Percentiles rank a stretch among this genome's conserved stretches.
Conservation (phyloP, 2,797 vertebrate species). For the Coreius guichenoti region DNA sequence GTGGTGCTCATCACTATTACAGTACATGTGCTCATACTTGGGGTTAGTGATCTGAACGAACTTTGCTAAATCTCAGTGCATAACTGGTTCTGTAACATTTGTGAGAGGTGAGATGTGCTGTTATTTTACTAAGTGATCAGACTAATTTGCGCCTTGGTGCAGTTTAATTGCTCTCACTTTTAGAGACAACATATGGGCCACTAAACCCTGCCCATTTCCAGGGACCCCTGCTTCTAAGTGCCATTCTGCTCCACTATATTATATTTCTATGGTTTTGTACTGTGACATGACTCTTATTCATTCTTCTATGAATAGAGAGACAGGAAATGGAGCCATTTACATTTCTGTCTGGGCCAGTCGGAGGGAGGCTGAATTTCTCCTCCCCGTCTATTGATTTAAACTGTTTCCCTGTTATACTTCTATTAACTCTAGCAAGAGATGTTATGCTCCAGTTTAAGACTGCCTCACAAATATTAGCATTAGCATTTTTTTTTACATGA, state of each 20-base stretch:
- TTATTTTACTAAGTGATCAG: background rate
- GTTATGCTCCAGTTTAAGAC: background rate
- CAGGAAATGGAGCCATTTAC: slow-evolving; percentile 3
- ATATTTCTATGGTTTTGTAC: slow-evolving; percentile 1
- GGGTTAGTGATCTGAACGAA: background rate
- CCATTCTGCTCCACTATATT: slow-evolving; percentile 3
- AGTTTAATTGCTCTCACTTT: slow-evolving; percentile 7
- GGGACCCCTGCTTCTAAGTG: background rate
- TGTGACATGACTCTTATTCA: slow-evolving; percentile 2
- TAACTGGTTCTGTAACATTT: background rate
- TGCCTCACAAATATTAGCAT: background rate
- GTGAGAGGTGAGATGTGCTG: background rate
- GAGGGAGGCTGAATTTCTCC: slow-evolving; percentile 3
- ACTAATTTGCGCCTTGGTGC: background rate
- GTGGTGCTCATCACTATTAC: background rate
- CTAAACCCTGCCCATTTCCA: background rate
- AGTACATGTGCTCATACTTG: background rate
- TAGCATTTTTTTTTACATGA: slow-evolving; percentile 27
- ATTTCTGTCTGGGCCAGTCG: slow-evolving; percentile 19
- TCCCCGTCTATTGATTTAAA: background rate
- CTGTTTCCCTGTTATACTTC: background rate
- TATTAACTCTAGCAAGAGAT: background rate
- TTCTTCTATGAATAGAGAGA: slow-evolving; percentile 9
- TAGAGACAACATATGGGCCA: background rate
- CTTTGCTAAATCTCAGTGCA: background rate